These are phyloP conservation scores for Styela clava DNA, from an alignment of 23 tunicate species.

Conservation along the genomic window DNA sequence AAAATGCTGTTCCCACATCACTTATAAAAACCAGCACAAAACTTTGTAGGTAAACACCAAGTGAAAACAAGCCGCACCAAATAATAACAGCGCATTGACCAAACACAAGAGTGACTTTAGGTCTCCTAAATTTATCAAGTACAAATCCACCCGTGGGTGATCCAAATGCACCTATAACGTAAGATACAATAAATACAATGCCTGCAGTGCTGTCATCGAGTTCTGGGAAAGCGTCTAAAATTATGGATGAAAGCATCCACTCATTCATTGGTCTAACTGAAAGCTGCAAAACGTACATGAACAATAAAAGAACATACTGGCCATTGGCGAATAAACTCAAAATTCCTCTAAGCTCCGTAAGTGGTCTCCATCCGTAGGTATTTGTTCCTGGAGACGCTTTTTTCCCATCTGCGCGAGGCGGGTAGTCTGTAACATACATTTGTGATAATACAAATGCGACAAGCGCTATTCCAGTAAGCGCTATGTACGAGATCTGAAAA, in stretches of 20 bases:
- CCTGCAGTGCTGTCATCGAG: not conserved
- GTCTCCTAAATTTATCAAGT: slow-evolving; percentile 1
- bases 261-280: slow-evolving; percentile 23
- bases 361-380: not conserved
- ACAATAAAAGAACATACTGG: not conserved
- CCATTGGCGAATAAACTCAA: slow-evolving; percentile 6
- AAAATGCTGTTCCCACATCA: slow-evolving; percentile 1
- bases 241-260: slow-evolving; percentile 9
- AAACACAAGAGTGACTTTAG: slow-evolving; percentile 4
- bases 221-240: slow-evolving; percentile 1
- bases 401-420: not conserved
- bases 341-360: not conserved
- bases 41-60: slow-evolving; percentile 5
- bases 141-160: slow-evolving; percentile 19
- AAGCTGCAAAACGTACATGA: slow-evolving; percentile 1
- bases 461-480: not conserved
- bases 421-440: slow-evolving; percentile 1
- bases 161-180: slow-evolving; percentile 6
- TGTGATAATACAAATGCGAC: slow-evolving; percentile 12
- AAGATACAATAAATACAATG: slow-evolving; percentile 1
- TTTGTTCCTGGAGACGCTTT: not conserved
- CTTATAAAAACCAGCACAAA: not conserved
- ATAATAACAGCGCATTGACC: not conserved
- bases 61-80: not conserved
- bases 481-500: not conserved